Evolutionary conservation across 2,888 invertebrate genomes (phyloP), one percentile per base, ranked within the genome.

Genomic region (Spisula subtruncata): DNA sequence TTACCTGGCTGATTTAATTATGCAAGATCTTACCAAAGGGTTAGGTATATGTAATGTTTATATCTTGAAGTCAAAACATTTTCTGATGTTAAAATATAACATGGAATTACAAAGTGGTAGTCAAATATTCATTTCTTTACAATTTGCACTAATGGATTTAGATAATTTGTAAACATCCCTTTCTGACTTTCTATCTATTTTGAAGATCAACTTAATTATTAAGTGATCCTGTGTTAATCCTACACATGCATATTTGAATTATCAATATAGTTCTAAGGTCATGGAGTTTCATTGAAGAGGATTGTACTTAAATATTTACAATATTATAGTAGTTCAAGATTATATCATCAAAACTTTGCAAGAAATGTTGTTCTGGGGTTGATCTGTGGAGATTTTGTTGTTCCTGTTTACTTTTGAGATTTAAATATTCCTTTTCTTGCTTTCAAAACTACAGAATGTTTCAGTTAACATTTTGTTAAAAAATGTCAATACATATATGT

Each of bases 221-320:
- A 25, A 25, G 60, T 5, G 25, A 66, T 25, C 8, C 25, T 66
- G 10, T 25, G 10, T 10, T 66, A 8, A 25, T 66, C 25, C 8
- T 8, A 66, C n/a, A 66, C 25, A 10, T 66, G 60, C 8, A 25
- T 25, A 25, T 12, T n/a, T 25, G 25, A 66, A 66, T 35, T 75
- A 75, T 16, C 75, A 75, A 75, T 35, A 75, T 75, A 75, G 32
- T 75, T 32, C 25, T 6, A 35, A 75, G 75, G 75, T 75, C 35
- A 75, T 6, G 32, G 8, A 75, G 32, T 75, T 32, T 75, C 8
- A 14, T 75, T 66, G 5, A 10, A 25, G 25, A 25, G 60, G 25
- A 25, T n/a, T n/a, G 20, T 66, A 66, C 60, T 66, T 10, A 25
- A 25, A 25, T n/a, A 5, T 10, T 10, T 10, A 25, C 8, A 66